Base-by-base conservation (phyloP, 1,140 invertebrate genomes). In the Hydropsyche tenuis region DNA sequence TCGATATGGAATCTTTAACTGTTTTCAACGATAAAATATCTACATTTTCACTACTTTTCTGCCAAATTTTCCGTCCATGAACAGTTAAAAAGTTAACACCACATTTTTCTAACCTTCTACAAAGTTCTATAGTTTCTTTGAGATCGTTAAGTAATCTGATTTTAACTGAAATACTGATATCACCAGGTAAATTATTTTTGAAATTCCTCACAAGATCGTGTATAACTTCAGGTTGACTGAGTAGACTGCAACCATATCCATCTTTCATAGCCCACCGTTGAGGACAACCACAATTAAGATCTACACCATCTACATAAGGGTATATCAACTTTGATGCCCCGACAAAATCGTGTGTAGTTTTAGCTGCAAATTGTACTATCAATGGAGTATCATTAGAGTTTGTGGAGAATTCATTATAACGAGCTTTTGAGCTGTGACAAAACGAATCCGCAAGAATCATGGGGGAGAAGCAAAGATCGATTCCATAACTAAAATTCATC, bases 371-470 rank as follows among this genome's bases (percentile, higher is more conserved):
- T 82, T 99, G 97, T 9, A 94, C 94, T 78, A 99, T 89, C 23
- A 99, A 80, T 5, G 96, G 96, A 64, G 89, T 84, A 83, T 98
- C 96, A 78, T 85, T 88, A 83, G 80, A 77, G 80, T 89, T 92
- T 6, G 94, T 97, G 6, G 90, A 89, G 82, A 98, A 98, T 84
- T 98, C 96, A 85, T 89, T 94, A 22, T 90, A 85, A 78, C 97
- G 88, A 23, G 96, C 96, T 86, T 96, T 93, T 27, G 89, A 82
- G 74, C 96, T 98, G 80, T 91, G 89, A 53, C 95, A 88, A 86
- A 99, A 98, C 3, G 94, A 96, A 82, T 97, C 92, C 0, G 96
- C 94, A 69, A 98, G 84, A 75, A 99, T 97, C 97, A 99, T 99
- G 20, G 97, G 96, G 0, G 96, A 97, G 80, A 94, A 99, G 68